These are phyloP conservation scores for Passer montanus DNA, from an alignment of 2,113 vertebrate species.

Conservation along the genomic window DNA sequence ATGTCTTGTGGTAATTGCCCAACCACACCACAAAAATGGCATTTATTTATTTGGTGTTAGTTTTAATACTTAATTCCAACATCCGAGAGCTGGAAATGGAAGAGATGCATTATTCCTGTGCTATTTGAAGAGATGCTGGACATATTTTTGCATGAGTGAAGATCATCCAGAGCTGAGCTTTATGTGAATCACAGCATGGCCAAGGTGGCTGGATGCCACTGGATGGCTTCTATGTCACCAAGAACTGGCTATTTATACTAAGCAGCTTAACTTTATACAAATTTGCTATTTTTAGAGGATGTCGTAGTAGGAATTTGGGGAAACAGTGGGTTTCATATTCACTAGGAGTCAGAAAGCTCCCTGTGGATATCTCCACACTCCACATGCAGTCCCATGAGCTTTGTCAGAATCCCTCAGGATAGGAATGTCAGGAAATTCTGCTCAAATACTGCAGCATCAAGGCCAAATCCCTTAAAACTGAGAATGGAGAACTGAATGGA, in stretches of 20 bases:
- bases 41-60: background rate
- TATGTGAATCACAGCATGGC: background rate
- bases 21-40: background rate
- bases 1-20: conserved; percentile 17
- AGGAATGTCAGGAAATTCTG: background rate
- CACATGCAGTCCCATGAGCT: rapidly evolving
- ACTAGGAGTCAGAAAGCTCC: background rate
- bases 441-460: background rate
- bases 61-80: background rate
- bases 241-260: background rate
- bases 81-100: background rate
- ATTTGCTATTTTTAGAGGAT: background rate
- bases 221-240: background rate
- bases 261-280: background rate
- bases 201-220: background rate
- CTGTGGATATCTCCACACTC: background rate
- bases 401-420: background rate
- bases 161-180: background rate
- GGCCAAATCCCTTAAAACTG: background rate
- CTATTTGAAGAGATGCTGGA: background rate
- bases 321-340: background rate
- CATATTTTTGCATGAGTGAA: background rate
- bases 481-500: background rate
- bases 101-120: background rate
- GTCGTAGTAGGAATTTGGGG: background rate